A percentile compares a stretch with the other conserved stretches of the same genome.
phyloP scores from a whole-genome alignment of 1,140 invertebrate genomes.

The Drosophila pandora region DNA sequence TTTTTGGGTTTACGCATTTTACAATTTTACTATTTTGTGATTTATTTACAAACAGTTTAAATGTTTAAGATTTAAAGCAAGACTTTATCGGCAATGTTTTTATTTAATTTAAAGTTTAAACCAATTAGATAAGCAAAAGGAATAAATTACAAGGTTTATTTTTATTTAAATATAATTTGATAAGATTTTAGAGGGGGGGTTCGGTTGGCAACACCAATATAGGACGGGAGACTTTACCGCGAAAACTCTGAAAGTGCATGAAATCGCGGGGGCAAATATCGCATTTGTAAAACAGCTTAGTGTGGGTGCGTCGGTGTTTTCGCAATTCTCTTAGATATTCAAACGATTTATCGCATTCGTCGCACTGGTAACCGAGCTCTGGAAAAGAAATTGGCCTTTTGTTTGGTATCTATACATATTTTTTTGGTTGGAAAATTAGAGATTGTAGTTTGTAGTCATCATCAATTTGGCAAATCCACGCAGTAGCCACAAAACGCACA shows the following conservation, averaged over 20 bases:
- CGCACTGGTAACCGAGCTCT: slow-evolving; percentile 84
- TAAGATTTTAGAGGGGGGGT: neutral
- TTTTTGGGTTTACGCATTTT: too few species aligned
- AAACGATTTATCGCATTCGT: slow-evolving; percentile 85
- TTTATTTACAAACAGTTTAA: neutral
- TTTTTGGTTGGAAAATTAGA: slow-evolving; percentile 8
- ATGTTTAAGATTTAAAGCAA: neutral
- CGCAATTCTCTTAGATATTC: slow-evolving; percentile 84
- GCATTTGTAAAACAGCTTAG: slow-evolving; percentile 86
- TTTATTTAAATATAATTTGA: neutral
- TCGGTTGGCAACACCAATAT: slow-evolving; percentile 11
- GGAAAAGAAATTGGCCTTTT: slow-evolving; percentile 59
- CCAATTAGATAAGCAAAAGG: neutral
- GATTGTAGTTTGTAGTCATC: too few species aligned
- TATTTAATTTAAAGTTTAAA: too few species aligned
- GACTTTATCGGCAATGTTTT: neutral
- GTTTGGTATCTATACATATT: slow-evolving; percentile 27
- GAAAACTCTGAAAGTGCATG: slow-evolving; percentile 84
- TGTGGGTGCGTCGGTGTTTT: slow-evolving; percentile 86
- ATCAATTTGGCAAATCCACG: too few species aligned
- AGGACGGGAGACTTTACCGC: slow-evolving; percentile 57
- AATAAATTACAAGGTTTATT: neutral
- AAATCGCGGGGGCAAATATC: slow-evolving; percentile 85
- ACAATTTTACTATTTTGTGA: neutral
- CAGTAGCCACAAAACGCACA: slow-evolving; percentile 7